Base-by-base conservation (phyloP, 1,140 invertebrate species). In the Aleiodes sp. region DNA sequence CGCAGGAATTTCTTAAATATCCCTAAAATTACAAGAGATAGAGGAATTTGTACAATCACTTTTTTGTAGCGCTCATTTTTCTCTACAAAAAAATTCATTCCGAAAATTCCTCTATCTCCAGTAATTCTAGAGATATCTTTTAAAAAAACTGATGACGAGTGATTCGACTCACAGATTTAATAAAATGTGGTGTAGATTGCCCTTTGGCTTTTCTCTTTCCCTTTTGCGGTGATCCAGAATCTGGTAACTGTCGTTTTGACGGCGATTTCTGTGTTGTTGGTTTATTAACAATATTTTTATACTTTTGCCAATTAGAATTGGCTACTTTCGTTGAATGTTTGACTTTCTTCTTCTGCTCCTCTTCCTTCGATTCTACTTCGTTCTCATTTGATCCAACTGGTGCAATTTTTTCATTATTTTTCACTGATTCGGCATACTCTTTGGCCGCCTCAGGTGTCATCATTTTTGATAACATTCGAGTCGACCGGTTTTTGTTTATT, bases 241-340 rank as follows among this genome's bases (percentile, higher is more conserved):
- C 57, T 14, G 52, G 75, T 46, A 35, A 21, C 57, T 4, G 71
- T 4, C 59, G 69, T n/a, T 71, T 66, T 0, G 65, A 74, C 65
- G 12, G 46, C 37, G 63, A 60, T 39, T 72, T 68, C 21, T 29
- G 28, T 31, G 52, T 52, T n/a, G 29, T 16, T 46, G 39, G 21
- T n/a, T 46, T 28, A 33, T 41, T 65, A 7, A 78, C 56, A 16
- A 79, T 37, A 43, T 59, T 73, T 57, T 78, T 80, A 41, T 72
- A 84, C 24, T 66, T 79, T 26, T 82, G 68, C 82, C 82, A 84
- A 71, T 84, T 84, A 0, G 75, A 75, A 59, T 71, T 67, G 1
- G 61, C 57, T 35, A 46, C 12, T 19, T 24, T 29, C 3, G 52
- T 14, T 33, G 9, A 21, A 37, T 35, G 19, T 63, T 66, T 64